Evolutionary conservation across 2,888 invertebrate genomes (phyloP).

Genomic region (Drosophila algonquin): DNA sequence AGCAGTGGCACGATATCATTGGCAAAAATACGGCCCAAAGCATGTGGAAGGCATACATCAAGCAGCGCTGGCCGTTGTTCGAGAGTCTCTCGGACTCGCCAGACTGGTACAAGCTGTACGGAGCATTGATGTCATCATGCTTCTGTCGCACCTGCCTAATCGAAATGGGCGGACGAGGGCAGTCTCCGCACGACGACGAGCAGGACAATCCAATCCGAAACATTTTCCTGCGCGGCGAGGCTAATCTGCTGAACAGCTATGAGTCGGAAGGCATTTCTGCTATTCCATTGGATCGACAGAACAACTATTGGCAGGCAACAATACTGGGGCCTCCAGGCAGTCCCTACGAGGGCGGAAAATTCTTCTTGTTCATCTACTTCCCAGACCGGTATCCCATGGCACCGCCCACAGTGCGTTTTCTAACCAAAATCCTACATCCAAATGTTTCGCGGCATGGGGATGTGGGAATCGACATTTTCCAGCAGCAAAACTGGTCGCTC

Average conservation of each 20-base stretch:
- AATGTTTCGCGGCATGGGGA: conserved; percentile 98
- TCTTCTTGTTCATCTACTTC: conserved; percentile 95
- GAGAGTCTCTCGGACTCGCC: conserved; percentile 88
- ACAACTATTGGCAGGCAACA: conserved; percentile 95
- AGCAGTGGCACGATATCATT: conserved; percentile 92
- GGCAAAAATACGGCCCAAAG: conserved; percentile 90
- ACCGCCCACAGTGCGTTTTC: conserved; percentile 95
- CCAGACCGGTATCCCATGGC: conserved; percentile 95
- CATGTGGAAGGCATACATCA: conserved; percentile 92
- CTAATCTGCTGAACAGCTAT: conserved; percentile 84
- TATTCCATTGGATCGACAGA: conserved; percentile 83
- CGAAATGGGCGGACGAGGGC: conserved; percentile 91
- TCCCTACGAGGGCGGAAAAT: conserved; percentile 97
- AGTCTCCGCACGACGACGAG: conserved; percentile 86
- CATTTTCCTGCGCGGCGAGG: conserved; percentile 91
- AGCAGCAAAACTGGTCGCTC: conserved; percentile 98
- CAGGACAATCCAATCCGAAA: conserved; percentile 93
- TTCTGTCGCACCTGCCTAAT: conserved; percentile 94
- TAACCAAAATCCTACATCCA: conserved; percentile 96
- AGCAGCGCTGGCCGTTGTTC: conserved; percentile 93
- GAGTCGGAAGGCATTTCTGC: conserved; percentile 84
- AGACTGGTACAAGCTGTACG: conserved; percentile 92
- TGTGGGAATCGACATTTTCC: conserved; percentile 97
- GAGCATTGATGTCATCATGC: conserved; percentile 89
- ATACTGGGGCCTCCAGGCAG: conserved; percentile 96